A percentile compares a stretch with the other conserved stretches of the same genome.
phyloP scores from a whole-genome alignment of 2,797 vertebrate species.

The Taeniopygia guttata region DNA sequence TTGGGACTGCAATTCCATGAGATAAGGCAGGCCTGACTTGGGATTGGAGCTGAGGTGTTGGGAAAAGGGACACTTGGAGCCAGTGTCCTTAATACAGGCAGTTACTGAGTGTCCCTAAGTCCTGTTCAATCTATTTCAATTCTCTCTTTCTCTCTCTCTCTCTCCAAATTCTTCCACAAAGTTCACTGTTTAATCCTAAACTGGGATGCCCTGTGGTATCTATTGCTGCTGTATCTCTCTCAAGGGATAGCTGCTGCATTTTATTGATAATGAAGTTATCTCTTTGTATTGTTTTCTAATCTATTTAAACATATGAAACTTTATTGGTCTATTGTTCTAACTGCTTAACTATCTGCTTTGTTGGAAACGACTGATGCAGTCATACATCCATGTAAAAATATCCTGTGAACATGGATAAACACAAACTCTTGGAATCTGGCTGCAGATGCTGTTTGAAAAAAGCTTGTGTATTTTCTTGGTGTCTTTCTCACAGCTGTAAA shows the following conservation, averaged over 20 bases:
- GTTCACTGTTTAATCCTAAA: not conserved
- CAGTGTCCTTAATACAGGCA: not conserved
- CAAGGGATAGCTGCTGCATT: not conserved
- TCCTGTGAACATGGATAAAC: not conserved
- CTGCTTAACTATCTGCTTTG: not conserved
- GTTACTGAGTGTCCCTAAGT: not conserved
- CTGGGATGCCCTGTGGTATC: not conserved
- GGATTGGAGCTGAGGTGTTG: not conserved
- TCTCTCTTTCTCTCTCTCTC: not conserved
- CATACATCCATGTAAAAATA: not conserved
- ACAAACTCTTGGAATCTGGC: not conserved
- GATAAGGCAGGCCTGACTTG: not conserved
- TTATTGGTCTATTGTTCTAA: not conserved
- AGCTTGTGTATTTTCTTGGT: not conserved
- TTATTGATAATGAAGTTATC: not conserved
- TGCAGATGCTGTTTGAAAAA: not conserved
- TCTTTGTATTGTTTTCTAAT: slow-evolving; percentile 6
- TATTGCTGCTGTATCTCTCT: not conserved
- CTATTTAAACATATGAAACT: not conserved
- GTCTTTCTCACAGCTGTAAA: slow-evolving; percentile 14
- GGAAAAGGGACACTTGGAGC: not conserved
- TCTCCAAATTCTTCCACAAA: not conserved
- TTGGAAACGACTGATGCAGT: not conserved
- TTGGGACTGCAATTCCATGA: not conserved
- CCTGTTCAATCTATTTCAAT: not conserved